Evolutionary conservation across 1,140 invertebrate genomes (phyloP).

Genomic region (Potamilus streckersoni): DNA sequence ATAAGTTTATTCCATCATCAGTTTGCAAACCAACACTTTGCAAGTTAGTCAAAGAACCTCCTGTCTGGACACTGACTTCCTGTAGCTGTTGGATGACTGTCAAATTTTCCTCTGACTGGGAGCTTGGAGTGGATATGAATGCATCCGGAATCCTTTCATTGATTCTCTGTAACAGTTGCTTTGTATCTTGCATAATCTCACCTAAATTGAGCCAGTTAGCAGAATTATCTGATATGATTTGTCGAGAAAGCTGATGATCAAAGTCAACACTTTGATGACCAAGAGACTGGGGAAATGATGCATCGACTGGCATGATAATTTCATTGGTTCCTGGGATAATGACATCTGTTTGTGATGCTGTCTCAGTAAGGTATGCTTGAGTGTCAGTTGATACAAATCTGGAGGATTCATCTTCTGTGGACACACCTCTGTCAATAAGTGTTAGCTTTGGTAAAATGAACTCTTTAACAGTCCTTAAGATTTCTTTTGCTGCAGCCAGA

Average conservation of each 20-base stretch:
- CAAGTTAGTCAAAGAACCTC: slow-evolving; percentile 35
- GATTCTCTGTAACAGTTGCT: slow-evolving; percentile 37
- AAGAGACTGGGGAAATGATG: slow-evolving; percentile 37
- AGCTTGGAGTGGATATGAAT: slow-evolving; percentile 5
- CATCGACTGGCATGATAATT: slow-evolving; percentile 29
- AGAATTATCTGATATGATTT: slow-evolving; percentile 34
- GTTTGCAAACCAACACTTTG: slow-evolving; percentile 39
- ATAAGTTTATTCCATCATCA: slow-evolving; percentile 19
- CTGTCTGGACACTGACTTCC: slow-evolving; percentile 44
- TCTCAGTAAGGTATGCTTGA: slow-evolving; percentile 10
- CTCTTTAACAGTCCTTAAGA: slow-evolving; percentile 19
- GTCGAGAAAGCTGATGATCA: slow-evolving; percentile 7
- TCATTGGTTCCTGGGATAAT: slow-evolving; percentile 11
- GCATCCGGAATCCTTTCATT: slow-evolving; percentile 34
- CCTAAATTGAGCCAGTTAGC: slow-evolving; percentile 46
- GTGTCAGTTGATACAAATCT: slow-evolving; percentile 18
- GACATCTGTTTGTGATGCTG: slow-evolving; percentile 1
- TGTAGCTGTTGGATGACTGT: slow-evolving; percentile 16
- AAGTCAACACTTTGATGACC: slow-evolving; percentile 29
- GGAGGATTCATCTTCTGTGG: slow-evolving; percentile 1
- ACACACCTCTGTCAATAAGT: slow-evolving; percentile 19
- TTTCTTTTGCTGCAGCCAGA: background rate
- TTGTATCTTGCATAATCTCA: slow-evolving; percentile 46
- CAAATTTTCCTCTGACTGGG: slow-evolving; percentile 19
- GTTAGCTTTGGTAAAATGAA: slow-evolving; percentile 19